phyloP scores from a whole-genome alignment of 2,113 vertebrate species.

The Echinops telfairi region DNA sequence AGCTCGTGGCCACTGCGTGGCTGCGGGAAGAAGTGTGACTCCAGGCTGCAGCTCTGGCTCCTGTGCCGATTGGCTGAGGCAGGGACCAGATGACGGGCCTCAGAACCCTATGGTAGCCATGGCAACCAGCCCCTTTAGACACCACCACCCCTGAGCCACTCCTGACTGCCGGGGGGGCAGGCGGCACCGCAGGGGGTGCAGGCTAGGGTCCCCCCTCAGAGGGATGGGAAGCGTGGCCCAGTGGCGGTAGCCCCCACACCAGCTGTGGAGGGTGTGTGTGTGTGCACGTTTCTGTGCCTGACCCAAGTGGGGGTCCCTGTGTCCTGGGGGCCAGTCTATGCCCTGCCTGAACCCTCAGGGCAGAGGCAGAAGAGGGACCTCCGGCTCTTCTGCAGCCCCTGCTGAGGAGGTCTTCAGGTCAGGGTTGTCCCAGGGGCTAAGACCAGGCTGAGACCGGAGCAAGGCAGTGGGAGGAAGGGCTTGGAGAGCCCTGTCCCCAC shows the following conservation, averaged over 20 bases:
- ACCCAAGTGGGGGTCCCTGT: not conserved
- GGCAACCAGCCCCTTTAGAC: conserved; percentile 96
- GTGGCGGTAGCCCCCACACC: not conserved
- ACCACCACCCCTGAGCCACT: conserved; percentile 89
- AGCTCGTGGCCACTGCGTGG: conserved; percentile 93
- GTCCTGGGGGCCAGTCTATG: not conserved
- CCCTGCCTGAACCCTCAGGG: not conserved
- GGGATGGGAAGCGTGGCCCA: not conserved
- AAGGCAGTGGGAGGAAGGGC: not conserved
- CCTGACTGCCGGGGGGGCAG: conserved; percentile 91
- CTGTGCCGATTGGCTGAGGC: conserved; percentile 95
- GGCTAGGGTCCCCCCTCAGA: conserved; percentile 44
- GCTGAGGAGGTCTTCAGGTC: conserved; percentile 72
- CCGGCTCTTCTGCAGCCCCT: not conserved
- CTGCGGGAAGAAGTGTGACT: conserved; percentile 97
- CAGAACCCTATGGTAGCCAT: conserved; percentile 96
- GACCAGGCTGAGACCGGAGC: conserved; percentile 8
- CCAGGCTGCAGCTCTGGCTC: conserved; percentile 94
- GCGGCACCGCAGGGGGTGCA: conserved; percentile 65
- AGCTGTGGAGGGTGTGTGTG: not conserved
- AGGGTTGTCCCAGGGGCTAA: conserved; percentile 78
- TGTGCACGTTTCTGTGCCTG: not conserved
- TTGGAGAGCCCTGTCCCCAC: not conserved
- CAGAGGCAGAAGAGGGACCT: not conserved
- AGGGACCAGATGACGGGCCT: conserved; percentile 96